Conservation (phyloP, 2,888 invertebrate species). For the Peribatodes rhomboidaria region DNA sequence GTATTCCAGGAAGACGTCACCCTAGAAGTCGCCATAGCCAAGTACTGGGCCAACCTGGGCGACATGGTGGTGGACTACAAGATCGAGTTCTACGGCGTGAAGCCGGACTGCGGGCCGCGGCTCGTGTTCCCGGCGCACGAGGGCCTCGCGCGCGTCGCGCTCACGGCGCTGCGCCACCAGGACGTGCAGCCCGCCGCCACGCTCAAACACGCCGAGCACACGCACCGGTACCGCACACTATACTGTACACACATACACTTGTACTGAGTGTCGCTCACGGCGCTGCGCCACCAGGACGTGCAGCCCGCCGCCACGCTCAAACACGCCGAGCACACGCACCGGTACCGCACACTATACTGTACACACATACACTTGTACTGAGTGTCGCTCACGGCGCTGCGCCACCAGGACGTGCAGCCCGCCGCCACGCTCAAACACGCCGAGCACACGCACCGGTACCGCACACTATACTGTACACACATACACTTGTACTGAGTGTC, state of each 20-base stretch:
- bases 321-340: slow-evolving; percentile 87
- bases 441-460: slow-evolving; percentile 82
- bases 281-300: slow-evolving; percentile 92
- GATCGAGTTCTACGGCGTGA: slow-evolving; percentile 93
- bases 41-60: slow-evolving; percentile 98
- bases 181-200: slow-evolving; percentile 92
- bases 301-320: slow-evolving; percentile 92
- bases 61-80: slow-evolving; percentile 91
- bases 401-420: slow-evolving; percentile 93
- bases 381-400: slow-evolving; percentile 90
- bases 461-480: not conserved
- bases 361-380: too few relatives aligned
- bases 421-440: slow-evolving; percentile 90
- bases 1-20: slow-evolving; percentile 89
- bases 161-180: slow-evolving; percentile 91
- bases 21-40: slow-evolving; percentile 95
- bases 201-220: slow-evolving; percentile 91
- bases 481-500: too few relatives aligned
- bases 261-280: too few relatives aligned
- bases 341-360: slow-evolving; percentile 6
- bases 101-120: slow-evolving; percentile 87
- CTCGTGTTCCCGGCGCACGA: slow-evolving; percentile 92
- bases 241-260: not conserved
- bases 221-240: slow-evolving; percentile 21
- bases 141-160: slow-evolving; percentile 90